These are phyloP conservation scores for Mythimna pallens DNA, from an alignment of 2,888 invertebrate genomes.

Conservation along the genomic window DNA sequence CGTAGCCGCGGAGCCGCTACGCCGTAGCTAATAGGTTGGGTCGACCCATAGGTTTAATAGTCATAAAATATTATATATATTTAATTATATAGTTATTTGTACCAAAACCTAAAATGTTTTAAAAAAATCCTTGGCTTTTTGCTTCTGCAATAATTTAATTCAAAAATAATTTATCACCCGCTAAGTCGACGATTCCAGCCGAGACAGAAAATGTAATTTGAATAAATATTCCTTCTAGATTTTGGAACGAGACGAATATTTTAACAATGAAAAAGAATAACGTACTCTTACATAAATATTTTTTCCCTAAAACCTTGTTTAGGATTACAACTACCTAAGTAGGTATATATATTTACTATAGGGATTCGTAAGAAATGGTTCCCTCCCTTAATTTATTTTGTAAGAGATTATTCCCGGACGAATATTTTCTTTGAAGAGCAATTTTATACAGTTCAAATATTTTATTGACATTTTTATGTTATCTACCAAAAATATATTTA, in stretches of 20 bases:
- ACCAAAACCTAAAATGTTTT: slow-evolving; percentile 1
- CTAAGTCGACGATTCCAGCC: slow-evolving; percentile 43
- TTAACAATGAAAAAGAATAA: slow-evolving; percentile 48
- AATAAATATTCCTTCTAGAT: slow-evolving; percentile 63
- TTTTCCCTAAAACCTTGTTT: slow-evolving; percentile 56
- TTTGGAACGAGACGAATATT: slow-evolving; percentile 54
- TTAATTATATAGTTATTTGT: background rate
- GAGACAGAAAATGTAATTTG: slow-evolving; percentile 57
- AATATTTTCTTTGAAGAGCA: slow-evolving; percentile 25
- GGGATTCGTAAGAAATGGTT: slow-evolving; percentile 15
- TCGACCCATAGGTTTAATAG: background rate
- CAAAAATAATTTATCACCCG: slow-evolving; percentile 60
- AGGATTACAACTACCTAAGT: slow-evolving; percentile 33
- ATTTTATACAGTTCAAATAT: slow-evolving; percentile 36
- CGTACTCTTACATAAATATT: slow-evolving; percentile 56
- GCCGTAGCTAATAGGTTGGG: slow-evolving; percentile 21
- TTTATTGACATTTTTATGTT: slow-evolving; percentile 44
- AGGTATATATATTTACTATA: slow-evolving; percentile 5
- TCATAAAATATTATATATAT: background rate
- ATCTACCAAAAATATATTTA: slow-evolving; percentile 41
- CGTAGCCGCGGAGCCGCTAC: slow-evolving; percentile 35
- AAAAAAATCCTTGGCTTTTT: slow-evolving; percentile 21
- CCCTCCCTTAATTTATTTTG: slow-evolving; percentile 22
- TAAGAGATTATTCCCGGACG: slow-evolving; percentile 4
- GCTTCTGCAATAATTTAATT: slow-evolving; percentile 45